Base-by-base conservation (phyloP, 2,113 vertebrate species). In the Chaenocephalus aceratus region DNA sequence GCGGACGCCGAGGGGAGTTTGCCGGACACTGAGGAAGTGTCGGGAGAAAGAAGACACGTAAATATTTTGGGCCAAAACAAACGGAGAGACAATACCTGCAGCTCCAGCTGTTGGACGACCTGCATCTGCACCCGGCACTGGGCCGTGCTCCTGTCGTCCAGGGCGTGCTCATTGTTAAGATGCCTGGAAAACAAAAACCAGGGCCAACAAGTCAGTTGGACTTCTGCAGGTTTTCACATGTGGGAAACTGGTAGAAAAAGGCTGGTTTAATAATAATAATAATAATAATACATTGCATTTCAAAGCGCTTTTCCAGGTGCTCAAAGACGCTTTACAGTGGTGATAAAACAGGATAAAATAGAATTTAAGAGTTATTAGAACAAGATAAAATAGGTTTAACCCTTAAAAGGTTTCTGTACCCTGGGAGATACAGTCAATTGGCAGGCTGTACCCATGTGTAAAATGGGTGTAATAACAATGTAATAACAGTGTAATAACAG, bases 111-210 rank as follows among this genome's bases (percentile, higher is more conserved):
- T 94, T 99, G 98, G 79, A 99, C 98, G 94, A 99, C 98, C 96
- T 99, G 98, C 98, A 99, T 99, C 94, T 99, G 98, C 92, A 99
- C 98, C 95, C 98, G 97, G 95, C 98, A 99, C 95, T 99, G 98
- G 89, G 98, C 98, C 84, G 98, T 99, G 96, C 98, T 99, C 95
- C 98, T 96, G 96, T 99, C 98, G 92, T 99, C 98, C 96, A 99
- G 95, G 92, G 98, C 98, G 91, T 99, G 98, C 95, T 99, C 98
- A 85, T 96, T 97, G 97, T 99, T 99, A 92, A 99, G 98, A 96
- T 99, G 98, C 96, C 98, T 99, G 96, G 78, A 95, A 96, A 94
- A 95, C 56, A 82, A 68, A 82, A 83, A 86, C 63, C 23, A 86
- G 67, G 82, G 53, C 14, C 77, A 73, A 63, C 48, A 56, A 75